These are phyloP conservation scores for Urechis unicinctus DNA, from an alignment of 2,888 invertebrate species.

Conservation along the genomic window DNA sequence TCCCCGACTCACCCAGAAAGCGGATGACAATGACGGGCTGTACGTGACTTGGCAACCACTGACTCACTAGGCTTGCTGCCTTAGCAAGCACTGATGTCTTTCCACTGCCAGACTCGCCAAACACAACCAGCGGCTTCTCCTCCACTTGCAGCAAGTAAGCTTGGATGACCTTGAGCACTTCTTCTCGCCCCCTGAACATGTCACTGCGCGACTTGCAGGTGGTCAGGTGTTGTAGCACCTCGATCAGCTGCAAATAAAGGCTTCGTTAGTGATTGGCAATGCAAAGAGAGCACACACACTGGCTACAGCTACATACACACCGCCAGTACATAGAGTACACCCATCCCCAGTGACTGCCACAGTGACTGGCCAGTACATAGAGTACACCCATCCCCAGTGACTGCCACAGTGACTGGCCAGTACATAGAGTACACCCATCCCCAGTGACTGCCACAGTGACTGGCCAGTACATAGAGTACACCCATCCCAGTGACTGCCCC, in stretches of 20 bases:
- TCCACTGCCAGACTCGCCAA: slow-evolving; percentile 24
- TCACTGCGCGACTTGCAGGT: slow-evolving; percentile 12
- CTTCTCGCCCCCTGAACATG: slow-evolving; percentile 23
- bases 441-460: too few relatives aligned
- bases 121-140: slow-evolving; percentile 19
- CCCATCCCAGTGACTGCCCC: too few relatives aligned
- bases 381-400: too few relatives aligned
- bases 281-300: too few relatives aligned
- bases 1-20: slow-evolving; percentile 20
- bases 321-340: too few relatives aligned
- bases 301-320: too few relatives aligned
- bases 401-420: too few relatives aligned
- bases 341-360: too few relatives aligned
- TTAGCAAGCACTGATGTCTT: slow-evolving; percentile 28
- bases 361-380: too few relatives aligned
- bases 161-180: slow-evolving; percentile 10
- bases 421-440: too few relatives aligned
- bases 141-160: slow-evolving; percentile 10
- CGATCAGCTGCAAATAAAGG: too few relatives aligned
- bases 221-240: slow-evolving; percentile 23
- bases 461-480: too few relatives aligned
- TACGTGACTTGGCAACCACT: slow-evolving; percentile 18
- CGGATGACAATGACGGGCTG: slow-evolving; percentile 19
- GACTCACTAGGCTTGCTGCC: slow-evolving; percentile 17
- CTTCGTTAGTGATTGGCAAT: slow-evolving; percentile 8